A percentile compares a stretch with the other conserved stretches of the same genome.
phyloP scores from a whole-genome alignment of 1,140 invertebrate species.

The Drosophila tristis region DNA sequence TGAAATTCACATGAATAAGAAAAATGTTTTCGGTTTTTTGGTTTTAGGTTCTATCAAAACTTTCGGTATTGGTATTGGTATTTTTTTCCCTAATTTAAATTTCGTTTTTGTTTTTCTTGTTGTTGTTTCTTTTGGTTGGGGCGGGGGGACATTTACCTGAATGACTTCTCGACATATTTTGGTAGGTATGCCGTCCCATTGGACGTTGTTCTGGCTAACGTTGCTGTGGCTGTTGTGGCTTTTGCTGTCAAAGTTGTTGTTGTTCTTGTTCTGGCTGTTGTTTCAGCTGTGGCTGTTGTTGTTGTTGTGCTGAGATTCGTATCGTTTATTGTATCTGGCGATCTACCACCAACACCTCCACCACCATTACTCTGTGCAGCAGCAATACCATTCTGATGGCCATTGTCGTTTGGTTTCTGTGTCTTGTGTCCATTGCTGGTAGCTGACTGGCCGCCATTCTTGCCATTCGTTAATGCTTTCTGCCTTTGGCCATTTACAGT shows the following conservation, averaged over 20 bases:
- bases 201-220: constrained; percentile 43
- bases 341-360: background rate
- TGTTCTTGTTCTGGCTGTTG: constrained; percentile 15
- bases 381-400: constrained; percentile 38
- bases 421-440: constrained; percentile 31
- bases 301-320: constrained; percentile 14
- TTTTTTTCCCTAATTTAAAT: constrained; percentile 2
- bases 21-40: no score
- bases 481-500: constrained; percentile 14
- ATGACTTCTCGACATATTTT: constrained; percentile 84
- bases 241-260: constrained; percentile 3
- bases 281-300: constrained; percentile 7
- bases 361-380: constrained; percentile 15
- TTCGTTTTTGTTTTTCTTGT: background rate
- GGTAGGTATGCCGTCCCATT: constrained; percentile 78
- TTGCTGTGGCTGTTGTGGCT: constrained; percentile 19
- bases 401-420: constrained; percentile 28
- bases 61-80: background rate
- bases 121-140: background rate
- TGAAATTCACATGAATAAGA: background rate
- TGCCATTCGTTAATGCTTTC: constrained; percentile 29
- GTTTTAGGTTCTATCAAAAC: background rate
- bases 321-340: constrained; percentile 23
- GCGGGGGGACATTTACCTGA: constrained; percentile 78
- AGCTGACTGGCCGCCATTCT: constrained; percentile 16